These are phyloP conservation scores for Orthonevra nobilis DNA, from an alignment of 2,888 invertebrate genomes.

Conservation along the genomic window DNA sequence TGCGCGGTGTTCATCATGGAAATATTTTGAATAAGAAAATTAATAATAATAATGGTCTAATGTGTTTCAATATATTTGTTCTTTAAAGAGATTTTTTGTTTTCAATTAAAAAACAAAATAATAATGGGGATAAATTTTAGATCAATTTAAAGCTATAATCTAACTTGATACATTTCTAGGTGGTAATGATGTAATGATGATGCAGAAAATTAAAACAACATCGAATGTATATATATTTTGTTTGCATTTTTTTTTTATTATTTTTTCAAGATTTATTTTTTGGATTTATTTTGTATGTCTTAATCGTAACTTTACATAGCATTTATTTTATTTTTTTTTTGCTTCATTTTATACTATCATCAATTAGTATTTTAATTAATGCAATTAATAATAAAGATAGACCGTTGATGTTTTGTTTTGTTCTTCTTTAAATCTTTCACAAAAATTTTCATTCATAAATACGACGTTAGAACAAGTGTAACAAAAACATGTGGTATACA, in stretches of 20 bases:
- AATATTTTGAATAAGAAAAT: slow-evolving; percentile 17
- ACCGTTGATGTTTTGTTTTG: slow-evolving; percentile 38
- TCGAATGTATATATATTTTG: slow-evolving; percentile 40
- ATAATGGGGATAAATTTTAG: too few relatives aligned
- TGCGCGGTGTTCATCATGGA: background rate
- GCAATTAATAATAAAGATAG: slow-evolving; percentile 52
- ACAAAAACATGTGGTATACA: slow-evolving; percentile 58
- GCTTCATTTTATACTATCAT: slow-evolving; percentile 36
- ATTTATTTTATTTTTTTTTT: slow-evolving; percentile 42
- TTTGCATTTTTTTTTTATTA: slow-evolving; percentile 58
- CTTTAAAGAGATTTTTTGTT: too few relatives aligned
- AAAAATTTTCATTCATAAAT: slow-evolving; percentile 42
- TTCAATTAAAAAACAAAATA: too few relatives aligned
- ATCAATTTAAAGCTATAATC: too few relatives aligned
- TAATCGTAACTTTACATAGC: slow-evolving; percentile 70
- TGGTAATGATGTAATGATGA: too few relatives aligned
- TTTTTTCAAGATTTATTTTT: slow-evolving; percentile 60
- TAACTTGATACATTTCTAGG: too few relatives aligned
- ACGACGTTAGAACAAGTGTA: slow-evolving; percentile 55
- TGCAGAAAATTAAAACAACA: slow-evolving; percentile 41
- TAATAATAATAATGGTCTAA: background rate
- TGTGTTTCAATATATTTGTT: too few relatives aligned
- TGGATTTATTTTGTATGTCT: slow-evolving; percentile 69
- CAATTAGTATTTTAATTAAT: slow-evolving; percentile 42
- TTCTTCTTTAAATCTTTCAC: slow-evolving; percentile 27